phyloP scores from a whole-genome alignment of 2,888 invertebrate species.

The Hirtodrosophila alboralis region DNA sequence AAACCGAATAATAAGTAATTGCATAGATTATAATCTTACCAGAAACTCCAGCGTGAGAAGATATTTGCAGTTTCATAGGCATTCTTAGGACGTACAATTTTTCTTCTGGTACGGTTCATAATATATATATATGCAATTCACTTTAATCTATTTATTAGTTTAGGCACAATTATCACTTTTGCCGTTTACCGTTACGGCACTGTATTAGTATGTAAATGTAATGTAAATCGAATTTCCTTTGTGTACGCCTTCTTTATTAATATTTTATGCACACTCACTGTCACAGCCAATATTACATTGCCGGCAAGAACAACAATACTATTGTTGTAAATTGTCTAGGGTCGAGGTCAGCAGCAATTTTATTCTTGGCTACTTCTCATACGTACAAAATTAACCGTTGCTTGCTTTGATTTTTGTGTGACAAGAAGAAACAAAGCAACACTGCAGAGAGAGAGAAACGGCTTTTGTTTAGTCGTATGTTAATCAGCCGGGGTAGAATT shows the following conservation, averaged over 20 bases:
- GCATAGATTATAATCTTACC: constrained; percentile 85
- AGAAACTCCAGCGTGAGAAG: constrained; percentile 87
- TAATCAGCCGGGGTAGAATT: constrained; percentile 1
- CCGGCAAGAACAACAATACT: constrained; percentile 15
- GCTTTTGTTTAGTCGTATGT: constrained; percentile 10
- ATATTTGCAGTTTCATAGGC: constrained; percentile 87
- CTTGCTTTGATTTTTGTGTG: constrained; percentile 25
- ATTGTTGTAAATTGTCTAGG: constrained; percentile 43
- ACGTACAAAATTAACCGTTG: constrained; percentile 53
- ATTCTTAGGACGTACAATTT: constrained; percentile 85
- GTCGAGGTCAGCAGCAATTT: constrained; percentile 60
- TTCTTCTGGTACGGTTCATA: constrained; percentile 84
- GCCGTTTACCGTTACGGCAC: constrained; percentile 53
- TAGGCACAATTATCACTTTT: constrained; percentile 33
- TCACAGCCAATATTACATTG: constrained; percentile 8
- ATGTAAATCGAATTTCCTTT: constrained; percentile 10
- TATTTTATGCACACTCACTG: constrained; percentile 24
- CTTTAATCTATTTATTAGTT: constrained; percentile 4
- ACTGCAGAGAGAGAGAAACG: constrained; percentile 6
- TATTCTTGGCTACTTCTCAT: constrained; percentile 17
- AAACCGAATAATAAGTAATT: constrained; percentile 1
- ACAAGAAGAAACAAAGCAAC: constrained; percentile 23
- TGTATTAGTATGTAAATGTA: constrained; percentile 5
- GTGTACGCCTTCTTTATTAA: constrained; percentile 19
- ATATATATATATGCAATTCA: constrained; percentile 31